These are phyloP conservation scores for Tribolium madens DNA, from an alignment of 1,140 invertebrate genomes.

Conservation along the genomic window DNA sequence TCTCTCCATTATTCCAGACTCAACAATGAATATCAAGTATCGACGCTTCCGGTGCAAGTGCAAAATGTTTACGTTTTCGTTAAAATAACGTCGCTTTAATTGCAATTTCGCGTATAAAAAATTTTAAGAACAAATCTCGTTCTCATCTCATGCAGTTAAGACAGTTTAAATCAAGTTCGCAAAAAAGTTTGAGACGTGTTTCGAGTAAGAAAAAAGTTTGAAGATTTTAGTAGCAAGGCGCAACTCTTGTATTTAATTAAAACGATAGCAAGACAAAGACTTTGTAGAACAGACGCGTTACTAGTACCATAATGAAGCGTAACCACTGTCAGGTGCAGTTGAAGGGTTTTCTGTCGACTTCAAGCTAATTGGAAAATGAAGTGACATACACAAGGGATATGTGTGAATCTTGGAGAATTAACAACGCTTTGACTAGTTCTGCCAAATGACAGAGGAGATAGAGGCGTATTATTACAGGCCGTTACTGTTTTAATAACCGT, in stretches of 20 bases:
- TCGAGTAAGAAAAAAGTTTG: background rate
- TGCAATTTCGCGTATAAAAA: background rate
- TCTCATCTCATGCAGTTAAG: conserved; percentile 12
- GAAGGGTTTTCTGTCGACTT: background rate
- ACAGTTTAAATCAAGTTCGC: conserved; percentile 23
- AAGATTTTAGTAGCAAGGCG: background rate
- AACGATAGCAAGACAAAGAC: conserved; percentile 22
- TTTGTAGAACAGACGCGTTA: conserved; percentile 21
- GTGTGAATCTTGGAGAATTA: background rate
- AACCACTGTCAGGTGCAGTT: conserved; percentile 32
- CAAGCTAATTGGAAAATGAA: conserved; percentile 33
- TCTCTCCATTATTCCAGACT: too few species aligned
- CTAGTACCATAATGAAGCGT: conserved; percentile 26
- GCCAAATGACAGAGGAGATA: background rate
- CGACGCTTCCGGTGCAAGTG: too few species aligned
- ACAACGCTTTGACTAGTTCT: background rate
- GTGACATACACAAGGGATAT: conserved; percentile 5
- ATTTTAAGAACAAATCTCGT: background rate
- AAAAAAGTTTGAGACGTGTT: conserved; percentile 12
- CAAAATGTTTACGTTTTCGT: too few species aligned
- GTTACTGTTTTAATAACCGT: background rate
- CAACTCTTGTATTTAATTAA: conserved; percentile 24
- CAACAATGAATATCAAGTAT: too few species aligned
- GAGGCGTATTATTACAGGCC: background rate
- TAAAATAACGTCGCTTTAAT: too few species aligned